These are phyloP conservation scores for Coenonympha glycerion DNA, from an alignment of 2,888 invertebrate species.

Conservation along the genomic window DNA sequence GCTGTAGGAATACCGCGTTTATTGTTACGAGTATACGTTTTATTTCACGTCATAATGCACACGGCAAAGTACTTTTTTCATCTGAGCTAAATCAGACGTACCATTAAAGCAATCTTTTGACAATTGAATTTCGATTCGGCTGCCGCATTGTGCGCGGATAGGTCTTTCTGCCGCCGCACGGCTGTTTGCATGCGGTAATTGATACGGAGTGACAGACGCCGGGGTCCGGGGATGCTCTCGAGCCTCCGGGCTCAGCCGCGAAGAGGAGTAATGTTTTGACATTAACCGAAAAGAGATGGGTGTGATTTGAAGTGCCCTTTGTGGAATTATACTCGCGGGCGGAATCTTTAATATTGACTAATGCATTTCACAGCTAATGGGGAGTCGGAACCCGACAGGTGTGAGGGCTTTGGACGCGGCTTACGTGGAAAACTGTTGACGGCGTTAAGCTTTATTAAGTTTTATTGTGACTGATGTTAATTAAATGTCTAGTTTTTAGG, in stretches of 20 bases:
- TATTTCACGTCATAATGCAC: constrained; percentile 39
- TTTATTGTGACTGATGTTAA: constrained; percentile 18
- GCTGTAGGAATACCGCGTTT: constrained; percentile 52
- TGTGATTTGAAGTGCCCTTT: constrained; percentile 76
- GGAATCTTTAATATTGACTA: constrained; percentile 75
- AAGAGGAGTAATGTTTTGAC: constrained; percentile 71
- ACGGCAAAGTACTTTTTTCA: constrained; percentile 55
- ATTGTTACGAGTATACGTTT: constrained; percentile 43
- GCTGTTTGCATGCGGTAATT: constrained; percentile 75
- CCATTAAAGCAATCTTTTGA: constrained; percentile 72
- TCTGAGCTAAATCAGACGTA: constrained; percentile 48
- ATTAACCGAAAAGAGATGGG: constrained; percentile 71
- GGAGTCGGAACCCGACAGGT: constrained; percentile 67
- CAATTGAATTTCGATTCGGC: constrained; percentile 71
- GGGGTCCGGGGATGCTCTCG: constrained; percentile 66
- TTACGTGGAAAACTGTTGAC: constrained; percentile 26
- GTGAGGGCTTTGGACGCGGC: constrained; percentile 50
- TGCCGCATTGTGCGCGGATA: constrained; percentile 57
- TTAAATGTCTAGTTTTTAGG: too few relatives aligned
- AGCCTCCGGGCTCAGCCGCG: constrained; percentile 60
- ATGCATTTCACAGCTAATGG: constrained; percentile 73
- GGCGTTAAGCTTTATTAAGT: constrained; percentile 15
- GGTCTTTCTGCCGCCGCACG: constrained; percentile 57
- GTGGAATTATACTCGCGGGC: constrained; percentile 73
- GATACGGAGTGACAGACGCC: constrained; percentile 73